phyloP scores from a whole-genome alignment of 2,888 invertebrate genomes.

The Autographa gamma region DNA sequence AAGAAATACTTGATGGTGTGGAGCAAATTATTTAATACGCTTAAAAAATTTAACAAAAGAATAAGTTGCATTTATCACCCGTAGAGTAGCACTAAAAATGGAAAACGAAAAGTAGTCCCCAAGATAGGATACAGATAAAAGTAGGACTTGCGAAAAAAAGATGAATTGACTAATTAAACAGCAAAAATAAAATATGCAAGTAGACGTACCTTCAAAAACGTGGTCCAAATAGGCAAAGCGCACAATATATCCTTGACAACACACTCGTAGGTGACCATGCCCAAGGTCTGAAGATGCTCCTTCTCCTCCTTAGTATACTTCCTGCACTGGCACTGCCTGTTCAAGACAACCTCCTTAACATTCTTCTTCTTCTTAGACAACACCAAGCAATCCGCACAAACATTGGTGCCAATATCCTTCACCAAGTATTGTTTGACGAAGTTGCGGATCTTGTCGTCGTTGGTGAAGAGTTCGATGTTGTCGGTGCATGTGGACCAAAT shows the following conservation, averaged over 20 bases:
- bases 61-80: too few species aligned
- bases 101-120: not conserved
- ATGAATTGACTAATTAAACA: not conserved
- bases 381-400: conserved; percentile 71
- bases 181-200: not conserved
- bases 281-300: conserved; percentile 89
- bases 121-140: too few species aligned
- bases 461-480: conserved; percentile 93
- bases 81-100: too few species aligned
- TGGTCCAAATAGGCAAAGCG: conserved; percentile 92
- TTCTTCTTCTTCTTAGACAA: conserved; percentile 64
- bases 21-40: too few species aligned
- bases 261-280: conserved; percentile 93
- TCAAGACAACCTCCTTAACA: conserved; percentile 62
- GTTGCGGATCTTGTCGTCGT: conserved; percentile 91
- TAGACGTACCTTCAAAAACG: conserved; percentile 90
- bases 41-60: too few species aligned
- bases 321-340: conserved; percentile 72
- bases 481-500: conserved; percentile 91
- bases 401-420: conserved; percentile 56
- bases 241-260: conserved; percentile 94
- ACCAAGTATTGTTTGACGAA: conserved; percentile 92
- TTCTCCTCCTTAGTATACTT: conserved; percentile 80
- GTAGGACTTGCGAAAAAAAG: not conserved
- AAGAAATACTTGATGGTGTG: too few species aligned